Conservation (phyloP, 2,888 invertebrate genomes). For the Watsonalla binaria region DNA sequence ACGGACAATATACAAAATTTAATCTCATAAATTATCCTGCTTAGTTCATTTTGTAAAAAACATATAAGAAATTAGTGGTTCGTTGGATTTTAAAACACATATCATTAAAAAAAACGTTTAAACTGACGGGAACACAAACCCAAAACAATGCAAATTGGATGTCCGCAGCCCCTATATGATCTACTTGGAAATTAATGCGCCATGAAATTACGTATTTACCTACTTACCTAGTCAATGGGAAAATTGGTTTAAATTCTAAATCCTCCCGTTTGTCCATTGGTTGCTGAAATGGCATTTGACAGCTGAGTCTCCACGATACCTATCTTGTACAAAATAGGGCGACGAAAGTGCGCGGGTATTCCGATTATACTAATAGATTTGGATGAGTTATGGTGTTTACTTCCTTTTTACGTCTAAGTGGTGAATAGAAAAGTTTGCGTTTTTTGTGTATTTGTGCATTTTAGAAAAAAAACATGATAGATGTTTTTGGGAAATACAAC, state of each 20-base stretch:
- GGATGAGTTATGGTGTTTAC: slow-evolving; percentile 11
- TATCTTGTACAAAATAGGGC: background rate
- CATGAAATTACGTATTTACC: slow-evolving; percentile 75
- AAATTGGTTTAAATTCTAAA: slow-evolving; percentile 68
- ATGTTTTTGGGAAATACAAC: too few relatives aligned
- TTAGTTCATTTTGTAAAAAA: too few relatives aligned
- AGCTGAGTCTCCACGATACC: slow-evolving; percentile 24
- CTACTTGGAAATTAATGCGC: slow-evolving; percentile 60
- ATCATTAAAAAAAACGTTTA: background rate
- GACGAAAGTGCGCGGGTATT: slow-evolving; percentile 11
- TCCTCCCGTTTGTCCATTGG: slow-evolving; percentile 55
- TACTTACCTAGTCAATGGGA: slow-evolving; percentile 70
- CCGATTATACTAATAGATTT: slow-evolving; percentile 28
- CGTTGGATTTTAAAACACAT: background rate
- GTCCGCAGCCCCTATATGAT: slow-evolving; percentile 45
- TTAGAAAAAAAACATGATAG: too few relatives aligned
- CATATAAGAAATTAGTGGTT: too few relatives aligned
- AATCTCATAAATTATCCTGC: too few relatives aligned
- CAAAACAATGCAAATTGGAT: slow-evolving; percentile 40
- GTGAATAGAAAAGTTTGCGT: too few relatives aligned
- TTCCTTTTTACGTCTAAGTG: background rate
- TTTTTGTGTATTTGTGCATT: too few relatives aligned
- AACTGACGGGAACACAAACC: background rate
- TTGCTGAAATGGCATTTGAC: slow-evolving; percentile 56
- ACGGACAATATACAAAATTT: too few relatives aligned